Conservation (phyloP, 2,797 vertebrate species). For the Paguma larvata region DNA sequence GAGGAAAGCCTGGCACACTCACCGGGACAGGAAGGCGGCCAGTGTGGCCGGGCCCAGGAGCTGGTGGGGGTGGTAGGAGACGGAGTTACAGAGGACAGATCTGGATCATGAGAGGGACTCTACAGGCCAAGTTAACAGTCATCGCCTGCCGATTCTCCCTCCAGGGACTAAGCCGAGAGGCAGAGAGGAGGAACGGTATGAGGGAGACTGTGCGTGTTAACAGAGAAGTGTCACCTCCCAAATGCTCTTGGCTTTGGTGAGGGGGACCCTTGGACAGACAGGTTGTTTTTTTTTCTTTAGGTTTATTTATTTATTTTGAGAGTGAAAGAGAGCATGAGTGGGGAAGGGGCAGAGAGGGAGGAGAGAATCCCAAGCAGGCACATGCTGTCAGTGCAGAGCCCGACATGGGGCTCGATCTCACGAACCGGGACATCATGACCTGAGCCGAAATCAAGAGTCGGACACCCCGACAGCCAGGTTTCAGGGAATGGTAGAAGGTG, state of each 20-base stretch:
- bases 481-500: not conserved
- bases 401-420: too few species aligned
- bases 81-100: not conserved
- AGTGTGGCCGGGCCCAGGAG: too few species aligned
- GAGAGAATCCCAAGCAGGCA: too few species aligned
- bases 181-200: not conserved
- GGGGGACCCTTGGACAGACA: not conserved
- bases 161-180: not conserved
- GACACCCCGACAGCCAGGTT: not conserved
- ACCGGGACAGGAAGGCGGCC: fast-evolving
- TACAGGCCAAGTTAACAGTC: fast-evolving
- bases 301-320: too few species aligned
- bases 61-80: not conserved
- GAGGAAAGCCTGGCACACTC: not conserved
- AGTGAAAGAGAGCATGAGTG: too few species aligned
- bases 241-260: not conserved
- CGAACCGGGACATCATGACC: too few species aligned
- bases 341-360: too few species aligned
- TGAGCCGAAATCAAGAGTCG: too few species aligned
- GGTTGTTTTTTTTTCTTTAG: not conserved
- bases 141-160: not conserved
- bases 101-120: not conserved
- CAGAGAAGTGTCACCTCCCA: not conserved
- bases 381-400: too few species aligned
- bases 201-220: not conserved